phyloP scores from a whole-genome alignment of 2,113 vertebrate species.

The Muntiacus muntjak region DNA sequence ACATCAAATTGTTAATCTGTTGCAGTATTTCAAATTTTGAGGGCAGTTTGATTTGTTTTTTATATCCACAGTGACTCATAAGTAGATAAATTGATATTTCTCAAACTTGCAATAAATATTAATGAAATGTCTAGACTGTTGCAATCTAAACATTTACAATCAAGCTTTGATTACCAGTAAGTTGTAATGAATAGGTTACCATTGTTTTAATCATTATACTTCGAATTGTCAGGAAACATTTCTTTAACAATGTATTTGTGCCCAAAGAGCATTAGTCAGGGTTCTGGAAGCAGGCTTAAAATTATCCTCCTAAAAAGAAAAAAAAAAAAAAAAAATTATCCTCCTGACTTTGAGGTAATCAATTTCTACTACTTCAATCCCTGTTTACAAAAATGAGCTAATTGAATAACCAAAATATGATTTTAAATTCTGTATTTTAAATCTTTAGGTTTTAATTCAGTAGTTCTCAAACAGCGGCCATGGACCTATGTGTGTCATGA shows the following conservation, averaged over 20 bases:
- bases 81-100: conserved; percentile 49
- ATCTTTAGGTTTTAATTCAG: not conserved
- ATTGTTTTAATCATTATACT: conserved; percentile 7
- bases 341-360: conserved; percentile 15
- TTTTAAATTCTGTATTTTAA: not conserved
- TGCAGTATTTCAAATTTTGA: conserved; percentile 28
- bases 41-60: conserved; percentile 48
- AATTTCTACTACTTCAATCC: not conserved
- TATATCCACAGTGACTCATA: conserved; percentile 45
- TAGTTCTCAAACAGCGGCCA: not conserved
- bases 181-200: not conserved
- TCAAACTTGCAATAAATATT: conserved; percentile 46
- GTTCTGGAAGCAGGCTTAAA: conserved; percentile 30
- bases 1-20: conserved; percentile 23
- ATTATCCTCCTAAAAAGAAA: conserved; percentile 12
- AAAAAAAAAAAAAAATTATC: too few species aligned
- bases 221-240: not conserved
- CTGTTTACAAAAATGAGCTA: conserved; percentile 4
- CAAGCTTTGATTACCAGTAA: conserved; percentile 28
- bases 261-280: not conserved
- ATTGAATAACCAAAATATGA: not conserved
- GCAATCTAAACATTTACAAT: conserved; percentile 22
- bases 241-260: conserved; percentile 10
- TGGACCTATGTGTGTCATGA: not conserved
- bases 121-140: conserved; percentile 63